Conservation (phyloP, 2,888 invertebrate genomes). For the Operophtera brumata region DNA sequence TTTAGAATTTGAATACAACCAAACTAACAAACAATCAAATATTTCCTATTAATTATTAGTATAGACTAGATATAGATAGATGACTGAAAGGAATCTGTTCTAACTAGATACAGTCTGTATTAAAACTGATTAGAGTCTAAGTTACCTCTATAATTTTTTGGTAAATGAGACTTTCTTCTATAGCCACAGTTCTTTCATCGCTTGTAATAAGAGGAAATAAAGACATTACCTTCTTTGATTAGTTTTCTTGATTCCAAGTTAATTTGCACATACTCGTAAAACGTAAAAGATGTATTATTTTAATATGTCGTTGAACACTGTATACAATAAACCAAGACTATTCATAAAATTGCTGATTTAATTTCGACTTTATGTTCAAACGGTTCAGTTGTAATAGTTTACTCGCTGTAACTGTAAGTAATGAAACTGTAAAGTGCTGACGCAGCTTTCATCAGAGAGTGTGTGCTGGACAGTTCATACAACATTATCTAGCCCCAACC, state of each 20-base stretch:
- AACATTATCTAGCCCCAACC: too few species aligned
- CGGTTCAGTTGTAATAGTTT: not conserved
- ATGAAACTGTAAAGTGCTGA: not conserved
- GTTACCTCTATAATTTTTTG: not conserved
- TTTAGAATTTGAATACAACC: too few species aligned
- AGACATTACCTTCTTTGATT: not conserved
- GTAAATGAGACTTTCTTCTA: not conserved
- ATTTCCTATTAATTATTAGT: too few species aligned
- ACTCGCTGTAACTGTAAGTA: not conserved
- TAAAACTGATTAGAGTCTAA: not conserved
- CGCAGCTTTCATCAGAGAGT: not conserved
- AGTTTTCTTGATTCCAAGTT: not conserved
- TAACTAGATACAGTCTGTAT: not conserved
- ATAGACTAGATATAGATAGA: too few species aligned
- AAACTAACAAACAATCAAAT: too few species aligned
- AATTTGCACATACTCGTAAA: not conserved
- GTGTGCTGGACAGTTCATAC: too few species aligned
- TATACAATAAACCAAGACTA: not conserved
- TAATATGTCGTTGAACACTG: not conserved
- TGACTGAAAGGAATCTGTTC: not conserved
- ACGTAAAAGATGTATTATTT: not conserved
- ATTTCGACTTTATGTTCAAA: not conserved
- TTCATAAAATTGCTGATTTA: not conserved
- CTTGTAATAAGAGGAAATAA: not conserved
- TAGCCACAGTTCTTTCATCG: not conserved